A percentile compares a stretch with the other conserved stretches of the same genome.
Evolutionary conservation across 53 echinoderm and acorn worm genomes (phyloP).

Genomic region (Crossaster papposus): DNA sequence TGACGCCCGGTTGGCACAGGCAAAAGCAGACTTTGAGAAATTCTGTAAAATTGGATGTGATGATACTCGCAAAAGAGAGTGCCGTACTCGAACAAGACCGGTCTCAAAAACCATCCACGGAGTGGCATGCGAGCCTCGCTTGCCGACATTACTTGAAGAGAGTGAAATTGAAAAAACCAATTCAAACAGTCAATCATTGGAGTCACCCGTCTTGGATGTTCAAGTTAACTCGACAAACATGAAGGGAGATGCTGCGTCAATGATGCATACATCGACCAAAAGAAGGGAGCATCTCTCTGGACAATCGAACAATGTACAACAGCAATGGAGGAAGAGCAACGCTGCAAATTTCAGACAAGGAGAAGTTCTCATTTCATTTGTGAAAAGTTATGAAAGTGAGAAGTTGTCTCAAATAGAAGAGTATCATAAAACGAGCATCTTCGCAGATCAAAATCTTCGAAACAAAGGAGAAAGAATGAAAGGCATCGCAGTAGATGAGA

Average conservation of each 20-base stretch:
- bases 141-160: background rate
- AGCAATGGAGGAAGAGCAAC: background rate
- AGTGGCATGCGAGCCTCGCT: background rate
- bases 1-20: background rate
- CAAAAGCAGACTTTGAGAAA: background rate
- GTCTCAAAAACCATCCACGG: background rate
- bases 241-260: conserved; percentile 4
- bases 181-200: background rate
- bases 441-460: background rate
- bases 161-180: background rate
- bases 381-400: conserved; percentile 1
- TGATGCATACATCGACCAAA: background rate
- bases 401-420: background rate
- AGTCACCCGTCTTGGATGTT: background rate
- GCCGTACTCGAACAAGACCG: background rate
- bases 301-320: background rate
- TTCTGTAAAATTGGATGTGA: background rate
- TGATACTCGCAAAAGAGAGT: background rate
- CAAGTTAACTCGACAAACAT: background rate
- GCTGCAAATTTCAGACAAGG: background rate
- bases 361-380: conserved; percentile 10
- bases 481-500: background rate
- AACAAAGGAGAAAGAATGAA: background rate
- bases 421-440: background rate
- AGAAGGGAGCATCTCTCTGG: background rate